Conservation (phyloP, 2,113 vertebrate genomes). For the Neotoma lepida region DNA sequence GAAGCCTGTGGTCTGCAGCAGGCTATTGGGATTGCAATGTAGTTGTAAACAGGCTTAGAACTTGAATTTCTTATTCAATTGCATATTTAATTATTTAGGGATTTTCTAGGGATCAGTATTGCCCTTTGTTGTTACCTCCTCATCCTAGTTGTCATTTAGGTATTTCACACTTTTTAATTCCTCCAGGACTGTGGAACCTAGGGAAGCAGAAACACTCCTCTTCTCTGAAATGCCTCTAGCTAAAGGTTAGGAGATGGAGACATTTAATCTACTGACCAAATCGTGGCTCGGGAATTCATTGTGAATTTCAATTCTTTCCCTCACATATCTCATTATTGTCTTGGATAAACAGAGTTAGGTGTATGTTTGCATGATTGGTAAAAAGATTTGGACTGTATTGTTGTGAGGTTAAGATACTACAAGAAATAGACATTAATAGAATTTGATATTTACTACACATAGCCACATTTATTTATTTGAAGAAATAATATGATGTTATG, state of each 20-base stretch:
- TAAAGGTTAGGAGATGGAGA: constrained; percentile 39
- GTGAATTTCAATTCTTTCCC: constrained; percentile 47
- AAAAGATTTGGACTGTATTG: background rate
- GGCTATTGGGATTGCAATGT: background rate
- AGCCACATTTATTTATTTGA: background rate
- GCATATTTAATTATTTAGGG: constrained; percentile 33
- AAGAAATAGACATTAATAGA: background rate
- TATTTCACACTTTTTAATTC: background rate
- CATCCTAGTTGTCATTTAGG: background rate
- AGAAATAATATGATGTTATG: background rate
- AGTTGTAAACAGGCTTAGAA: background rate
- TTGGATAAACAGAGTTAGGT: constrained; percentile 19
- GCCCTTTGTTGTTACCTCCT: background rate
- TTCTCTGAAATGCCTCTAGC: background rate
- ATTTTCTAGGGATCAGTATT: constrained; percentile 10
- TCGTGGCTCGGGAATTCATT: background rate
- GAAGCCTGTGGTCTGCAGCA: background rate
- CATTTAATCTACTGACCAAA: background rate
- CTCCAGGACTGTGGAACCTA: background rate
- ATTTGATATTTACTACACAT: background rate
- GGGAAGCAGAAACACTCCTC: background rate
- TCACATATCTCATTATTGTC: constrained; percentile 13
- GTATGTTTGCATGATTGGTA: background rate
- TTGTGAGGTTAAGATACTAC: background rate
- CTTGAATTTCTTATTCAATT: constrained; percentile 14